Percentiles rank a stretch among this genome's conserved stretches.
phyloP scores from a whole-genome alignment of 2,888 invertebrate genomes.

The Tyria jacobaeae region DNA sequence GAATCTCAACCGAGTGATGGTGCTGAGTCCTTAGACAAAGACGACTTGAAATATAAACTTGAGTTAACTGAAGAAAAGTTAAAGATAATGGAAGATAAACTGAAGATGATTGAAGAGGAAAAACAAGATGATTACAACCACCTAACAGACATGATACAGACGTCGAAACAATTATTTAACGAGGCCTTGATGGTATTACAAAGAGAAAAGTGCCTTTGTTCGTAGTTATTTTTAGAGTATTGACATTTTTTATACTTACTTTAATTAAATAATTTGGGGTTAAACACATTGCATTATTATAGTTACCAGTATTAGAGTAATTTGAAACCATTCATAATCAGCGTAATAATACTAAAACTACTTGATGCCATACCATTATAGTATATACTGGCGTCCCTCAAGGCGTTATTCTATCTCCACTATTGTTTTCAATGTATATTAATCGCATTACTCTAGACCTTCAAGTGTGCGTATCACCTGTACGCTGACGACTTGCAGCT shows the following conservation, averaged over 20 bases:
- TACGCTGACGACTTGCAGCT: no score
- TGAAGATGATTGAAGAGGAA: constrained; percentile 88
- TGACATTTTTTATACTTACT: constrained; percentile 33
- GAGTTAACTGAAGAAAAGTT: constrained; percentile 89
- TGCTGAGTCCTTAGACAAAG: constrained; percentile 70
- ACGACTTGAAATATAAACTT: constrained; percentile 79
- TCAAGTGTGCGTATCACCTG: no score
- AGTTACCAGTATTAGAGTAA: no score
- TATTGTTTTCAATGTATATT: no score
- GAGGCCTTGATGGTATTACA: constrained; percentile 81
- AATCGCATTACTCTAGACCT: no score
- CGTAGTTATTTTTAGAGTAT: constrained; percentile 47
- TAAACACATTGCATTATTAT: not conserved
- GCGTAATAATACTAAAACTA: no score
- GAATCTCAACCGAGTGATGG: constrained; percentile 61
- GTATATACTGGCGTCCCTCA: no score
- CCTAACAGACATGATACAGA: constrained; percentile 86
- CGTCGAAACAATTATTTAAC: constrained; percentile 85
- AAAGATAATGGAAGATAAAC: constrained; percentile 87
- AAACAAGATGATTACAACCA: constrained; percentile 86
- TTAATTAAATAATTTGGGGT: constrained; percentile 35
- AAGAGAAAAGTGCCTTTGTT: constrained; percentile 77
- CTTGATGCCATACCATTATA: no score
- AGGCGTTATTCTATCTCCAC: no score
- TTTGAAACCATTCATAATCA: no score